Base-by-base conservation (phyloP, 1,140 invertebrate genomes). In the Steinernema khuongi region DNA sequence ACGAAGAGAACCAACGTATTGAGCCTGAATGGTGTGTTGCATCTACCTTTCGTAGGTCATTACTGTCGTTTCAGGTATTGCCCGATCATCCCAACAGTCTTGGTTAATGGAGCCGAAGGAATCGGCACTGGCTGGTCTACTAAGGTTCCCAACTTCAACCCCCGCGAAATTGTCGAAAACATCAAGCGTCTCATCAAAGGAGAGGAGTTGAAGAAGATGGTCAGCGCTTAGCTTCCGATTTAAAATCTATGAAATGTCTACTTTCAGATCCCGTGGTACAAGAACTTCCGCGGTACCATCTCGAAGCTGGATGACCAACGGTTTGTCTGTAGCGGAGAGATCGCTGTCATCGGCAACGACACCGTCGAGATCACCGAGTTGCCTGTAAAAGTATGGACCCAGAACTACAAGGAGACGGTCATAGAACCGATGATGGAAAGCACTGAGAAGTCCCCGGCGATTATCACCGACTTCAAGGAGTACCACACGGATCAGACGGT, bases 61-160 rank as follows among this genome's bases (percentile, higher is more conserved):
- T 68, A 19, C 31, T n/a, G n/a, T 68, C 4, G 28, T 7, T 70
- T 4, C 31, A 70, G 91, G 89, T 99, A 99, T 85, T 87, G 93
- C 1, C 96, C 96, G 0, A 93, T 99, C 74, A 90, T 99, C 75
- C 96, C 96, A 0, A 97, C 96, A 92, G 89, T 98, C 18, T 87
- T 99, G 30, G 92, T 98, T 0, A 99, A 99, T 86, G 96, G 96
- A 17, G 92, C 94, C 67, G 94, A 97, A 79, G 96, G 96, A 78
- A 99, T 99, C 81, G 96, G 96, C 31, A 99, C 96, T 1, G 96
- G 95, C 29, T 99, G 96, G 96, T 95, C 94, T 86, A 99, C 96
- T 0, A 96, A 94, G 86, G 92, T 99, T 83, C 92, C 93, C 0
- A 98, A 97, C 85, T 94, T 94, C 83, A 94, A 98, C 88, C 93